These are phyloP conservation scores for Crotalus viridis DNA, from an alignment of 2,113 vertebrate genomes.

Conservation along the genomic window DNA sequence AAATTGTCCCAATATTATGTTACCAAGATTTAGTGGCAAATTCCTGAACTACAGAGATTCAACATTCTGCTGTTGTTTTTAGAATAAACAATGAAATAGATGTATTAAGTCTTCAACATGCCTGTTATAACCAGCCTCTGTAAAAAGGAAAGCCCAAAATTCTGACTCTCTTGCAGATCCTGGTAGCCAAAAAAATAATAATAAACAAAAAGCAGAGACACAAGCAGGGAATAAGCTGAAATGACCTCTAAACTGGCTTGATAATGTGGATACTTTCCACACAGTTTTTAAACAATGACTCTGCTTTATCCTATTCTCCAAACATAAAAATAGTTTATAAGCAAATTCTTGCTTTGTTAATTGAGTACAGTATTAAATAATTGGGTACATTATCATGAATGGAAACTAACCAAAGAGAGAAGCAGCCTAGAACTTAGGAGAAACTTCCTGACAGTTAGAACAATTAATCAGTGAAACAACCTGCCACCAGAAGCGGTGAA, in stretches of 20 bases:
- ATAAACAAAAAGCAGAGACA: neutral
- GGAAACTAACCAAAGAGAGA: too few species aligned
- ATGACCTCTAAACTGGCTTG: neutral
- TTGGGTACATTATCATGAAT: too few species aligned
- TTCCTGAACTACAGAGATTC: neutral
- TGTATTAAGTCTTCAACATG: neutral
- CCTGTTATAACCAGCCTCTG: neutral
- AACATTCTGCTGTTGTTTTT: neutral
- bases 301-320: neutral
- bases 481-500: too few species aligned
- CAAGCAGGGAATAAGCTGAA: neutral
- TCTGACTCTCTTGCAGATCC: neutral
- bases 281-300: neutral
- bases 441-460: too few species aligned
- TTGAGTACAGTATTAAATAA: too few species aligned
- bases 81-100: neutral
- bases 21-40: neutral
- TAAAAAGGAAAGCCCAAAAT: neutral
- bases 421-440: too few species aligned
- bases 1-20: neutral
- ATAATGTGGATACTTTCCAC: neutral
- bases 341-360: too few species aligned
- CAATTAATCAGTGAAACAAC: too few species aligned
- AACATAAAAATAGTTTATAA: neutral
- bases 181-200: neutral